Conservation (phyloP, 2,888 invertebrate species). For the Graphium colonna region DNA sequence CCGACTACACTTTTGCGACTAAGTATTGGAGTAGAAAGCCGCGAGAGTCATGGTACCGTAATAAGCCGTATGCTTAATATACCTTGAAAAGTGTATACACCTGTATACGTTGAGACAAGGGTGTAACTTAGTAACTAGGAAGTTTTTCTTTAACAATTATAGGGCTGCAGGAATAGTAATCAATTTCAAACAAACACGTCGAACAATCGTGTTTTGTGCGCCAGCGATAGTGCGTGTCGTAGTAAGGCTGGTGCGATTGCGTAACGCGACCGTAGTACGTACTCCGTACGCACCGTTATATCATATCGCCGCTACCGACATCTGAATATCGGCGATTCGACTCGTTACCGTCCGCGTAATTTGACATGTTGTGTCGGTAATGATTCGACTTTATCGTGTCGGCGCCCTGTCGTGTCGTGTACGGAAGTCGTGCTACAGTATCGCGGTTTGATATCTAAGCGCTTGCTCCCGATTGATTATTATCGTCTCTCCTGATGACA, state of each 20-base stretch:
- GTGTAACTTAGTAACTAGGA: too few relatives aligned
- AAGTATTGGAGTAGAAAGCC: too few relatives aligned
- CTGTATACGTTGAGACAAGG: too few relatives aligned
- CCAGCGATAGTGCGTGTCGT: conserved; percentile 66
- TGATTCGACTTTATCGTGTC: conserved; percentile 1
- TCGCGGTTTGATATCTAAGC: neutral
- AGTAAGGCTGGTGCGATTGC: conserved; percentile 47
- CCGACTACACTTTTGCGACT: too few relatives aligned
- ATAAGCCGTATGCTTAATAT: too few relatives aligned
- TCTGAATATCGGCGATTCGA: conserved; percentile 3
- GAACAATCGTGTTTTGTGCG: neutral
- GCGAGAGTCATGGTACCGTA: too few relatives aligned
- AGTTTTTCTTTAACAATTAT: too few relatives aligned
- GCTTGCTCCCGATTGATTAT: neutral
- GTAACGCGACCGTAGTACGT: conserved; percentile 49
- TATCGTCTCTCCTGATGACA: neutral
- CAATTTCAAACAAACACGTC: too few relatives aligned
- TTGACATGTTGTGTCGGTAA: conserved; percentile 6
- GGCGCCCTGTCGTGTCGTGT: neutral
- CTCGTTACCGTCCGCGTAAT: conserved; percentile 1
- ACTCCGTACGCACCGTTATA: conserved; percentile 39
- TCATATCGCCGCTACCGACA: conserved; percentile 13
- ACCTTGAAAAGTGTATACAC: too few relatives aligned
- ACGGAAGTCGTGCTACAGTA: neutral
- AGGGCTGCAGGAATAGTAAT: too few relatives aligned